Evolutionary conservation across 2,888 invertebrate species (phyloP), one percentile per base, ranked within the genome.

Genomic region (Teleiodes luculella): DNA sequence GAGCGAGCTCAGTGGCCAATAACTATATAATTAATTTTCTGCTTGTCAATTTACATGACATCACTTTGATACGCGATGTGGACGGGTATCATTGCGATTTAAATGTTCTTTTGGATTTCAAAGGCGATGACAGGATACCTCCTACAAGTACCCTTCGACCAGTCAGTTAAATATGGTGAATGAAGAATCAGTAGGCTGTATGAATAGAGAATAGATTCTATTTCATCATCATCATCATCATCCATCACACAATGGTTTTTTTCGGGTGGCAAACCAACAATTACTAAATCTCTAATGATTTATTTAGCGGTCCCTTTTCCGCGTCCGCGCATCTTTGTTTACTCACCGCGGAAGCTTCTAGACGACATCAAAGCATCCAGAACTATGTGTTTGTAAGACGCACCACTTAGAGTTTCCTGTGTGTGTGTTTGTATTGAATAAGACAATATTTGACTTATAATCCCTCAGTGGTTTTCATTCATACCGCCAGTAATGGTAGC

Each of bases 21-120:
- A 52, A 57, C 55, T 59, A 56, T 55, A 60, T 65, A 65, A 68
- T 66, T 64, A 64, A 68, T 66, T 67, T 61, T 61, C 57, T 60
- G 57, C 8, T 60, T 63, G 66, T 61, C 66, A 14, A 51, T 53
- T 57, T 56, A 61, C 41, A 45, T 62, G 18, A 55, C 24, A 18
- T 24, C 24, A n/a, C 20, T 43, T 43, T 24, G n/a, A 43, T 24
- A 43, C n/a, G 43, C 28, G 18, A 18, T 28, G 5, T 13, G 43
- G n/a, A 43, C 8, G 7, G n/a, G n/a, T 8, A 24, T 41, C 2
- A 7, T 20, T 33, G 8, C 33, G 33, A 33, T 20, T 41, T 41
- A 24, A 7, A 5, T 11, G 4, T 20, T 41, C 2, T 41, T 41
- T 18, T 18, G 18, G 3, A 1, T 20, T 20, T 33, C 8, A 10